Evolutionary conservation across 2,888 invertebrate genomes (phyloP), one percentile per base, ranked within the genome.

Genomic region (Colostygia pectinataria): DNA sequence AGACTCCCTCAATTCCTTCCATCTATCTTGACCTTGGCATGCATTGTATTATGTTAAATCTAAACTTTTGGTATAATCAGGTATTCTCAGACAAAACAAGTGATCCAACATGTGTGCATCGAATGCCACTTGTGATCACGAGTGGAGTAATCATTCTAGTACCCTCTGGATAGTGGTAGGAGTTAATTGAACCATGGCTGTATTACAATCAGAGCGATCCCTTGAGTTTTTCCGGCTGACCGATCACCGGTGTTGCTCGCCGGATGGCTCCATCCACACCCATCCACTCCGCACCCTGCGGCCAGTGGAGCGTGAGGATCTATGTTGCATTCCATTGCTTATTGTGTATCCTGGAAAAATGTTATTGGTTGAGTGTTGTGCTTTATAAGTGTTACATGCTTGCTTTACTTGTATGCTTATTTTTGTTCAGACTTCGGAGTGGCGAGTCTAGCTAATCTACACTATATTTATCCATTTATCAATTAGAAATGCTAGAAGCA

Each of bases 401-500:
- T 18, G n/a, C n/a, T n/a, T n/a, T n/a, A n/a, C n/a, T n/a, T n/a
- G n/a, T n/a, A n/a, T n/a, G n/a, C n/a, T n/a, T n/a, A n/a, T n/a
- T n/a, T n/a, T n/a, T n/a, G n/a, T n/a, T n/a, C n/a, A n/a, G n/a
- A n/a, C n/a, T n/a, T n/a, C n/a, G n/a, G n/a, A n/a, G n/a, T n/a
- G n/a, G n/a, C n/a, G n/a, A n/a, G n/a, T n/a, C n/a, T n/a, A n/a
- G n/a, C n/a, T n/a, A n/a, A n/a, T n/a, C n/a, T n/a, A n/a, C n/a
- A n/a, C n/a, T n/a, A 66, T 64, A 62, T 61, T 68, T 65, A 69
- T 70, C 72, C 64, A 20, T 6, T 20, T 3, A 18, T 2, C 4
- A 74, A 77, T 80, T 76, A 76, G 68, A 72, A n/a, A 77, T 77
- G 70, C 75, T 50, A 48, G 48, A 57, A 63, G 69, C 71, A 70